Conservation (phyloP, 1,140 invertebrate genomes). For the Drosophila arizonae region DNA sequence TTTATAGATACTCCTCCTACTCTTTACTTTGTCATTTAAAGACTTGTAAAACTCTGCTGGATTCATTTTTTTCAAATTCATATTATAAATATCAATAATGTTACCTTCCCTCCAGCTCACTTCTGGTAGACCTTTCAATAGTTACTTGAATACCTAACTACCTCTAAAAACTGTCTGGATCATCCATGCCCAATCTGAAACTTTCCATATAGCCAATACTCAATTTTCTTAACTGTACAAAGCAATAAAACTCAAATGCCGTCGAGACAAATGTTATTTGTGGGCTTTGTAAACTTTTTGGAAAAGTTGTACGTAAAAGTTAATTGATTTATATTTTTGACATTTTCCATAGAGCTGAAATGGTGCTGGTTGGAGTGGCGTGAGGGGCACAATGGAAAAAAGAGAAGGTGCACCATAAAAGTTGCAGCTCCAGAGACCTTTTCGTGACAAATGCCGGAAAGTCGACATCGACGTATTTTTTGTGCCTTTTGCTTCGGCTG, state of each 20-base stretch:
- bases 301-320: slow-evolving; percentile 65
- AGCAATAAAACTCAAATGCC: background rate
- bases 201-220: background rate
- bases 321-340: slow-evolving; percentile 79
- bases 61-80: no score
- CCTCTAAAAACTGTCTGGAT: no score
- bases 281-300: slow-evolving; percentile 56
- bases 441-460: slow-evolving; percentile 72
- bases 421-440: slow-evolving; percentile 66
- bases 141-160: background rate
- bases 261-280: slow-evolving; percentile 33
- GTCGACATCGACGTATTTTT: slow-evolving; percentile 27
- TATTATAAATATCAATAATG: no score
- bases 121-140: background rate
- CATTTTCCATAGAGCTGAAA: slow-evolving; percentile 52
- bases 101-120: no score
- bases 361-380: slow-evolving; percentile 8
- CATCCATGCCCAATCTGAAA: background rate
- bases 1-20: no score
- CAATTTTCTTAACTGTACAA: slow-evolving; percentile 4
- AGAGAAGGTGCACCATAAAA: slow-evolving; percentile 52
- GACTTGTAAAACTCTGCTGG: no score
- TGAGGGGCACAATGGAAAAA: slow-evolving; percentile 31
- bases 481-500: slow-evolving; percentile 1
- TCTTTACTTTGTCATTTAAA: no score